Base-by-base conservation (phyloP, 2,797 vertebrate genomes). In the Hybognathus amarus region DNA sequence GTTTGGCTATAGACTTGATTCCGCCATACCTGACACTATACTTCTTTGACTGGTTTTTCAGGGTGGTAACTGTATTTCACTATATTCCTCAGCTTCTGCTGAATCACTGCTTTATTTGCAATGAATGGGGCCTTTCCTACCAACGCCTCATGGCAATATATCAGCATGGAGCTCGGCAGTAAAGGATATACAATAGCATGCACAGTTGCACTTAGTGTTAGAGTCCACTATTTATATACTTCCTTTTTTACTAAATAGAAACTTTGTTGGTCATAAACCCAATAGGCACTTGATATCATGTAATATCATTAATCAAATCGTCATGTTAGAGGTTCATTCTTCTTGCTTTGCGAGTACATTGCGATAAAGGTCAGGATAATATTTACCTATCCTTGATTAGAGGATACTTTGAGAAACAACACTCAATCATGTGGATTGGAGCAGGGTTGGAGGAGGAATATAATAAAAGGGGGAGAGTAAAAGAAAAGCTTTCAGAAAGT, bases 351-450 rank as follows among this genome's bases (percentile, higher is more conserved):
- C 3, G 4, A 8, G 45, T 66, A 73, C 79, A 84, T 71, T 88
- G 84, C 70, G 38, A 45, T 42, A 50, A 86, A 86, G 87, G 87
- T 80, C 56, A 77, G 76, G 89, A 83, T 84, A 91, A 93, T 90
- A 90, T 93, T 93, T 90, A 71, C 61, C 71, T 24, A 56, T 82
- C 93, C 94, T 93, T 94, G 93, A 87, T 76, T 81, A 80, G n/a
- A 74, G 6, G 73, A 77, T 67, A 80, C 74, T 78, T 17, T 33
- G 15, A 82, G n/a, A 70, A 33, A 84, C 27, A 82, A 47, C 73
- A 79, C 27, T 64, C 40, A 68, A 13, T 40, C 47, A 18, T 71
- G 38, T n/a, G 20, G 71, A 83, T 50, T 74, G 33, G 69, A 64
- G 36, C 33, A 63, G 67, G 59, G 27, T 20, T 52, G 40, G 45